Percentiles rank a stretch among this genome's conserved stretches.
Conservation (phyloP, 2,888 invertebrate species). For the Thelaira solivaga region DNA sequence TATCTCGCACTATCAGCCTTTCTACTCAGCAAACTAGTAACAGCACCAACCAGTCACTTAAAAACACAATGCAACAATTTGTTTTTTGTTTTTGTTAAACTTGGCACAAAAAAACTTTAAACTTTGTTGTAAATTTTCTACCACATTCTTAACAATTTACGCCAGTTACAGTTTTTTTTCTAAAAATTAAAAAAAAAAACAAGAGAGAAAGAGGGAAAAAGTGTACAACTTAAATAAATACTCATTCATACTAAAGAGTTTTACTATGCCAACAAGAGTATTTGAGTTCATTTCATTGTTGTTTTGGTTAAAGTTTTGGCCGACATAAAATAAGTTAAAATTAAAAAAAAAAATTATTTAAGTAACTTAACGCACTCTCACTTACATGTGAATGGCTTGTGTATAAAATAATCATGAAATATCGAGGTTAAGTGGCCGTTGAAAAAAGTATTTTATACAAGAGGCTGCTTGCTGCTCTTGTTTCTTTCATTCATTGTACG, state of each 20-base stretch:
- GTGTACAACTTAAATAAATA: slow-evolving; percentile 44
- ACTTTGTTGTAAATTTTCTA: slow-evolving; percentile 3
- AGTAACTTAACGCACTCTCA: slow-evolving; percentile 34
- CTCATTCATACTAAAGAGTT: too few relatives aligned
- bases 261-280: slow-evolving; percentile 45
- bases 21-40: neutral
- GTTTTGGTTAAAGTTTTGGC: slow-evolving; percentile 20
- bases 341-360: slow-evolving; percentile 30
- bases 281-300: slow-evolving; percentile 36
- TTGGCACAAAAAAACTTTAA: slow-evolving; percentile 50
- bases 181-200: neutral
- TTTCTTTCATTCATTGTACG: neutral
- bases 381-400: neutral
- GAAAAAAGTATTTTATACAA: slow-evolving; percentile 27
- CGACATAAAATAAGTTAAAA: slow-evolving; percentile 19
- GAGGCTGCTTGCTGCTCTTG: neutral
- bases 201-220: neutral
- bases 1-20: neutral
- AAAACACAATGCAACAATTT: slow-evolving; percentile 1
- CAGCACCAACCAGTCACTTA: slow-evolving; percentile 10
- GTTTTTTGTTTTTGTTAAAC: slow-evolving; percentile 31
- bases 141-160: slow-evolving; percentile 52
- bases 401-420: slow-evolving; percentile 25
- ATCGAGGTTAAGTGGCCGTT: slow-evolving; percentile 46
- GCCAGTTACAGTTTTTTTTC: slow-evolving; percentile 50